Evolutionary conservation across 2,797 vertebrate species (phyloP).

Genomic region (Antennarius maculatus): DNA sequence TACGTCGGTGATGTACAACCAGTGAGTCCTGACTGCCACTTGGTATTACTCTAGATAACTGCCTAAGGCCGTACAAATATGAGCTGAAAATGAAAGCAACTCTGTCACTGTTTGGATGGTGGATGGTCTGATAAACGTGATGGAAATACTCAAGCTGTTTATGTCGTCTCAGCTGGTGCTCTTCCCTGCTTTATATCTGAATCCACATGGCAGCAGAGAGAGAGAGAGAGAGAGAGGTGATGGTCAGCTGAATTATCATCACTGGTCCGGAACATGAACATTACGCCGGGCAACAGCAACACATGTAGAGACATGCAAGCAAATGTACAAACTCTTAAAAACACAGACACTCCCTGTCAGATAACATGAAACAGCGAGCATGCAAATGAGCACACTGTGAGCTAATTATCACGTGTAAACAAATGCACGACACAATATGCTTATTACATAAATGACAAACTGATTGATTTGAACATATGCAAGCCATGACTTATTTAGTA

Average conservation of each 20-base stretch:
- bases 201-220: constrained; percentile 52
- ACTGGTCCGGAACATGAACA: constrained; percentile 60
- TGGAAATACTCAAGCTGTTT: constrained; percentile 69
- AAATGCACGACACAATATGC: constrained; percentile 38
- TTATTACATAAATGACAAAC: constrained; percentile 19
- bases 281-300: constrained; percentile 31
- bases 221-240: constrained; percentile 54
- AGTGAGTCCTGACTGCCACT: constrained; percentile 68
- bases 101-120: constrained; percentile 67
- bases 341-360: constrained; percentile 21
- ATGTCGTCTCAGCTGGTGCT: constrained; percentile 50
- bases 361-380: constrained; percentile 33
- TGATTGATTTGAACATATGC: constrained; percentile 34
- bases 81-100: constrained; percentile 75
- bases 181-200: constrained; percentile 51
- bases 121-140: constrained; percentile 73
- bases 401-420: constrained; percentile 59
- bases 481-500: constrained; percentile 27
- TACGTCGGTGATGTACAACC: constrained; percentile 68
- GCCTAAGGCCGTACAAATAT: constrained; percentile 75
- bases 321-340: constrained; percentile 31
- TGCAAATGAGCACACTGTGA: constrained; percentile 39
- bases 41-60: constrained; percentile 68
- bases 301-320: constrained; percentile 56
- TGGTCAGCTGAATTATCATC: constrained; percentile 67